Evolutionary conservation across 2,888 invertebrate species (phyloP).

Genomic region (Philopedon plagiatum): DNA sequence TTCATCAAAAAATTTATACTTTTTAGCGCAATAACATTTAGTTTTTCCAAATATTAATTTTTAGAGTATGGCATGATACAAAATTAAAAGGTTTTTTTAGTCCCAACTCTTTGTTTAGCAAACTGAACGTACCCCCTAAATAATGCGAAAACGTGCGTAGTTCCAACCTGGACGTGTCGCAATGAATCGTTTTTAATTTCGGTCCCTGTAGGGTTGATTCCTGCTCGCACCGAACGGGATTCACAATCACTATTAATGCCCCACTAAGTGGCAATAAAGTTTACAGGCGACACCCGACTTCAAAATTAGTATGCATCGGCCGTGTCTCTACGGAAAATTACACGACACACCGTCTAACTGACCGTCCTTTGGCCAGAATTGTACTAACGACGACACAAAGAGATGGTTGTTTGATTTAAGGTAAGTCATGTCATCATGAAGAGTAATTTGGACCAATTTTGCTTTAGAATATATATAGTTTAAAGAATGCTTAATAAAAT

Average conservation of each 20-base stretch:
- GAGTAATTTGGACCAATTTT: constrained; percentile 38
- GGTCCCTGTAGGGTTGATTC: constrained; percentile 30
- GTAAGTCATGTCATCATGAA: constrained; percentile 33
- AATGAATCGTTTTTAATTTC: constrained; percentile 50
- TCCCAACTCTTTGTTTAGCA: constrained; percentile 23
- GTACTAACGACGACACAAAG: constrained; percentile 66
- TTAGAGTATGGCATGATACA: no score
- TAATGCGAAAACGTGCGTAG: constrained; percentile 54
- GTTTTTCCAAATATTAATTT: no score
- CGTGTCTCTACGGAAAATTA: constrained; percentile 56
- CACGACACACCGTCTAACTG: constrained; percentile 53
- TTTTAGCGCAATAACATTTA: neutral
- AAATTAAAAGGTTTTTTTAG: no score
- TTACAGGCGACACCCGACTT: constrained; percentile 58
- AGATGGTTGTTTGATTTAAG: constrained; percentile 45
- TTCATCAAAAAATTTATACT: neutral
- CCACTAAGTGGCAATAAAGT: constrained; percentile 67
- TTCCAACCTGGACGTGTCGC: constrained; percentile 54
- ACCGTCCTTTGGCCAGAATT: constrained; percentile 64
- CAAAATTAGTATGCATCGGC: constrained; percentile 66
- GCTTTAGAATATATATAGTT: neutral
- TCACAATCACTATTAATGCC: constrained; percentile 65
- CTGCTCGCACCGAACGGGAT: constrained; percentile 55
- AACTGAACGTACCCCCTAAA: constrained; percentile 52
- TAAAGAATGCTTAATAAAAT: neutral